Evolutionary conservation across 2,797 vertebrate genomes (phyloP).

Genomic region (Zalophus californianus): DNA sequence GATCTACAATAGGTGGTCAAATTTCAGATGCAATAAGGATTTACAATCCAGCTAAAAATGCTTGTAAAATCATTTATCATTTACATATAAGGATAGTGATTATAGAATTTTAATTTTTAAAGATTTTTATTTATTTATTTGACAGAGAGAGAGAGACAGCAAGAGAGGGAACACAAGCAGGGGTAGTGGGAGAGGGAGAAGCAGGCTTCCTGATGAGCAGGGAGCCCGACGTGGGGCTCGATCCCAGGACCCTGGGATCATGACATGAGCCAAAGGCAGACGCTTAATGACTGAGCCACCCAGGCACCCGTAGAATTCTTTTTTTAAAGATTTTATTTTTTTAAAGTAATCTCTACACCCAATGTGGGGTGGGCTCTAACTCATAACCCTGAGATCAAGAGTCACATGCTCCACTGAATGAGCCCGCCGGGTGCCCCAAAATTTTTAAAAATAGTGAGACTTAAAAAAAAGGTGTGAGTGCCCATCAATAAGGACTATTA

Average conservation of each 20-base stretch:
- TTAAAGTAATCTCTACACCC: not conserved
- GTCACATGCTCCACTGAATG: not conserved
- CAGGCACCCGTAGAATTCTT: not conserved
- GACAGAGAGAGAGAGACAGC: too few relatives aligned
- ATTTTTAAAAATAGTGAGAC: conserved; percentile 19
- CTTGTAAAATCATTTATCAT: conserved; percentile 24
- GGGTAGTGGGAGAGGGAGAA: too few relatives aligned
- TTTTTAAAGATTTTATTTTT: not conserved
- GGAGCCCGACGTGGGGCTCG: too few relatives aligned
- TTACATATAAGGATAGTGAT: not conserved
- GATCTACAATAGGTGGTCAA: not conserved
- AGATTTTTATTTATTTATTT: too few relatives aligned
- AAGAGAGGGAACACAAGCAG: too few relatives aligned
- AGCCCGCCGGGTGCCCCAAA: not conserved
- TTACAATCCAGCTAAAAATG: conserved; percentile 13
- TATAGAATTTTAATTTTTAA: not conserved
- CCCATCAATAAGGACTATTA: not conserved
- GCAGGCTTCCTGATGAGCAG: too few relatives aligned
- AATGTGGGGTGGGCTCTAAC: not conserved
- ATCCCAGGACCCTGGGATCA: too few relatives aligned
- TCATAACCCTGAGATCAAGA: not conserved
- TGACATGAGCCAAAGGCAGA: too few relatives aligned
- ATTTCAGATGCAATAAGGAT: conserved; percentile 35
- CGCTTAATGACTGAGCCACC: too few relatives aligned
- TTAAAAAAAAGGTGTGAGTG: not conserved